Evolutionary conservation across 2,797 vertebrate species (phyloP).

Genomic region (Dallia pectoralis): DNA sequence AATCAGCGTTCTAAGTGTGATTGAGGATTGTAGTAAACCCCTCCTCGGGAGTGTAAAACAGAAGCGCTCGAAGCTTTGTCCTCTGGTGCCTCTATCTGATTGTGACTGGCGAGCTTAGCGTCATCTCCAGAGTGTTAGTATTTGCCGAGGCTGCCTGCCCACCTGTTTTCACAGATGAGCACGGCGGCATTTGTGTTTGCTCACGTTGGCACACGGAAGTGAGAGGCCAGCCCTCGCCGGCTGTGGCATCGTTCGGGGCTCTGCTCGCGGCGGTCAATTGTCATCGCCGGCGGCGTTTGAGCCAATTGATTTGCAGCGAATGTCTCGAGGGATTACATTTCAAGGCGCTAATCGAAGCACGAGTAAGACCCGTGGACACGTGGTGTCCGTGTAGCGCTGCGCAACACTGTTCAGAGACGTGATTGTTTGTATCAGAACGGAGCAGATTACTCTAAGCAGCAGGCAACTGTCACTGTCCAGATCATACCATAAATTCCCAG

Average conservation of each 20-base stretch:
- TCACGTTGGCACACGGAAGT: constrained; percentile 49
- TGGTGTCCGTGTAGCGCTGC: not conserved
- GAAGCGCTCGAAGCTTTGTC: not conserved
- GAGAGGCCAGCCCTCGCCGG: constrained; percentile 24
- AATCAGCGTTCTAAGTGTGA: not conserved
- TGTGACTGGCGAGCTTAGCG: constrained; percentile 49
- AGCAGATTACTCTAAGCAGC: not conserved
- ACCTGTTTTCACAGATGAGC: constrained; percentile 52
- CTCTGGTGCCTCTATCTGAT: constrained; percentile 42
- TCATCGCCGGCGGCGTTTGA: not conserved
- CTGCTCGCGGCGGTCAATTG: not conserved
- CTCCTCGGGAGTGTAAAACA: not conserved
- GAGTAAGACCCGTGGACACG: not conserved
- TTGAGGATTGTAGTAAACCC: too few relatives aligned
- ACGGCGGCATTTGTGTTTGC: constrained; percentile 54
- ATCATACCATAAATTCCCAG: not conserved
- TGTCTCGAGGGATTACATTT: not conserved
- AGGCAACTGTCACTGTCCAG: not conserved
- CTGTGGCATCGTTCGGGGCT: not conserved
- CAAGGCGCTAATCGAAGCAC: not conserved
- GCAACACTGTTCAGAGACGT: not conserved
- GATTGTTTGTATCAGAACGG: not conserved
- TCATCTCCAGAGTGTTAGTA: constrained; percentile 50
- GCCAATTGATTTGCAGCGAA: not conserved
- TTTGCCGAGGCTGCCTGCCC: constrained; percentile 61